These are phyloP conservation scores for Gortyna flavago DNA, from an alignment of 2,888 invertebrate species.

Conservation along the genomic window DNA sequence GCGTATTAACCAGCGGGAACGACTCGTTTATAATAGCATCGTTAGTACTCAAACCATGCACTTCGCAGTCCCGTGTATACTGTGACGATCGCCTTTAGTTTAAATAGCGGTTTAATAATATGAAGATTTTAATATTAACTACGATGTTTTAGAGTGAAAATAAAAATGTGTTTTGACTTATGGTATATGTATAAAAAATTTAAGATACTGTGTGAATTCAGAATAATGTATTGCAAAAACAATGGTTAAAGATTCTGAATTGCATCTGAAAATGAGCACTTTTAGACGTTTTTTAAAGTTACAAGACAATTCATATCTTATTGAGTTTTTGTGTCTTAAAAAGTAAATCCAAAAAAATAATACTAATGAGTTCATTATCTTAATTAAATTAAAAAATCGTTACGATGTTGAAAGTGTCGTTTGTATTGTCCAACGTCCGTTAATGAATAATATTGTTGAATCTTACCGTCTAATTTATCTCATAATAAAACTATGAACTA, in stretches of 20 bases:
- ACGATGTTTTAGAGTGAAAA: neutral
- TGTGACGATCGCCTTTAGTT: neutral
- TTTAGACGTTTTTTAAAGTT: neutral
- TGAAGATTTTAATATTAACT: neutral
- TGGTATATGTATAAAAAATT: neutral
- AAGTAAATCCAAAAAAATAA: neutral
- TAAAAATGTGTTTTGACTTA: neutral
- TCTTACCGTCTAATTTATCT: slow-evolving; percentile 6
- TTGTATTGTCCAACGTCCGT: neutral
- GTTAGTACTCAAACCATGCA: neutral
- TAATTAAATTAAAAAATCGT: neutral
- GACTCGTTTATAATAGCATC: neutral
- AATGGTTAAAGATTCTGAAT: neutral
- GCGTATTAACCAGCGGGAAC: too few species aligned
- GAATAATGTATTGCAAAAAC: neutral
- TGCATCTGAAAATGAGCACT: neutral
- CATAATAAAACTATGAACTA: neutral
- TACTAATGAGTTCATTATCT: neutral
- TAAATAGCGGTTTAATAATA: neutral
- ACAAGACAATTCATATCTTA: neutral
- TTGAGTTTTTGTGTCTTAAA: neutral
- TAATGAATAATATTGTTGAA: neutral
- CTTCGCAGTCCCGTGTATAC: neutral
- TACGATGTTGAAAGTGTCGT: neutral
- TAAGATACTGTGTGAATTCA: neutral